Percentiles rank a stretch among this genome's conserved stretches.
These are phyloP conservation scores for Pterocles gutturalis DNA, from an alignment of 2,113 vertebrate species.

Conservation along the genomic window DNA sequence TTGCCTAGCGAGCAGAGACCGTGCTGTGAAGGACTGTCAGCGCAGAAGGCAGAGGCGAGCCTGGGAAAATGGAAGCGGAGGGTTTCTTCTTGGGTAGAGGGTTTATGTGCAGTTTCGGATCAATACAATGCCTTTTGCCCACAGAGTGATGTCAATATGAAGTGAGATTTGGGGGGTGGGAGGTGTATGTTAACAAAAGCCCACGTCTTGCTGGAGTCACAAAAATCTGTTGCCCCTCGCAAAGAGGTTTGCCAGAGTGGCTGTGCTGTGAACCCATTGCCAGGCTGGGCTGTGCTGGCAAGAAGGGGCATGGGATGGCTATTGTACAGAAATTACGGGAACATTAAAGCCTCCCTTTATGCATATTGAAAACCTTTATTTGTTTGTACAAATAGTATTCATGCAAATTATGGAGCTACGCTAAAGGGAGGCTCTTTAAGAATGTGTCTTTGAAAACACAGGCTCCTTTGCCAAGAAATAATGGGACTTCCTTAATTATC, in stretches of 20 bases:
- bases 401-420: conserved; percentile 27
- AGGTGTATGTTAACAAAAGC: not conserved
- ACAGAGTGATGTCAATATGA: not conserved
- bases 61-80: not conserved
- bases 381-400: not conserved
- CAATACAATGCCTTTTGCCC: not conserved
- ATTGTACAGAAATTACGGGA: not conserved
- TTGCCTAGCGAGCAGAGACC: not conserved
- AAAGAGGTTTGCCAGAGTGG: not conserved
- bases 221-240: not conserved
- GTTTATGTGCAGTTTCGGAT: not conserved
- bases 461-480: conserved; percentile 44
- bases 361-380: conserved; percentile 10
- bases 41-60: not conserved
- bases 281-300: not conserved
- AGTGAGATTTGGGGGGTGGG: not conserved
- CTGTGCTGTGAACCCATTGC: not conserved
- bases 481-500: conserved; percentile 60
- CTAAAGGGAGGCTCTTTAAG: conserved; percentile 50
- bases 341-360: conserved; percentile 17
- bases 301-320: not conserved
- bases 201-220: not conserved
- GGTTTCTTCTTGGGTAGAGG: not conserved
- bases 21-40: not conserved
- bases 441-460: conserved; percentile 37